Evolutionary conservation across 2,113 vertebrate species (phyloP).

Genomic region (Phalacrocorax aristotelis): DNA sequence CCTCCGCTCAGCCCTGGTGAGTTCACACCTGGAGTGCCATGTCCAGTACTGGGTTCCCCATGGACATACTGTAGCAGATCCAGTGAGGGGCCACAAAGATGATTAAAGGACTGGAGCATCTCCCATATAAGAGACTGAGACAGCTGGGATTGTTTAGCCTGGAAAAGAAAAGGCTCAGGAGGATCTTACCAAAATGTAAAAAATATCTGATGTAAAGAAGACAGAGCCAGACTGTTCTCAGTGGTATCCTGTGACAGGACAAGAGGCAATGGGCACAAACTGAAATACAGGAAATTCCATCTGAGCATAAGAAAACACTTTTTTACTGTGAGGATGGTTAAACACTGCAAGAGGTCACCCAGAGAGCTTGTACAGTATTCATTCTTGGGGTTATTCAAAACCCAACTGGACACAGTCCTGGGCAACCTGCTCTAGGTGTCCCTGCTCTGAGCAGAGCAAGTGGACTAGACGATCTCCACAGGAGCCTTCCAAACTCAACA

Average conservation of each 20-base stretch:
- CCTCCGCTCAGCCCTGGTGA: background rate
- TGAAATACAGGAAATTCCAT: constrained; percentile 10
- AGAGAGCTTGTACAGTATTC: background rate
- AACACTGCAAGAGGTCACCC: background rate
- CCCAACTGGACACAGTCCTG: background rate
- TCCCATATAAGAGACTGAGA: background rate
- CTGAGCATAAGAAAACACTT: background rate
- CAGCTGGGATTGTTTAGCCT: background rate
- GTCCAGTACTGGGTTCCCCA: background rate
- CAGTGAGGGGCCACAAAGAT: background rate
- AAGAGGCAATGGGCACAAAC: too few relatives aligned
- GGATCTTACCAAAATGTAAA: constrained; percentile 7
- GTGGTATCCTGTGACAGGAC: too few relatives aligned
- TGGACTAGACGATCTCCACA: background rate
- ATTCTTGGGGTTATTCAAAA: background rate
- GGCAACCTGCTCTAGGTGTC: background rate
- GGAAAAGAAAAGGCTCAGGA: background rate
- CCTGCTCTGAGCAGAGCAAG: background rate
- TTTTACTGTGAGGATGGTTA: background rate
- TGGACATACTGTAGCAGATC: background rate
- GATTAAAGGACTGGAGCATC: background rate
- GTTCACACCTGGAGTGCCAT: background rate
- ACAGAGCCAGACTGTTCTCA: too few relatives aligned
- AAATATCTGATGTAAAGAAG: constrained; percentile 23
- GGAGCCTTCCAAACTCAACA: background rate